Base-by-base conservation (phyloP, 2,888 invertebrate species). In the Lucinisca nassula region DNA sequence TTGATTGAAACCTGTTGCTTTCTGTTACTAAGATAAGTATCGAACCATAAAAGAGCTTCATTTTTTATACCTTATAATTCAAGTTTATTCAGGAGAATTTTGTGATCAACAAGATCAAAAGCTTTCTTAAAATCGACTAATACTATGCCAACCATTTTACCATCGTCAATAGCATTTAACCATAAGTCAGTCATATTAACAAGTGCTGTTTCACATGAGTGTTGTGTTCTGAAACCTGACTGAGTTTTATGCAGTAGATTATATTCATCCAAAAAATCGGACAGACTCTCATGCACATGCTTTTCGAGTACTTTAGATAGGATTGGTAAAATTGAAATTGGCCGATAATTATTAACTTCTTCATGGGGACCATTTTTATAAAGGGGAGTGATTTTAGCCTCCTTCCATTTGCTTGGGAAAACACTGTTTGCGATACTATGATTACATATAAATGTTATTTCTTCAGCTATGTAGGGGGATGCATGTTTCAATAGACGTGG, bases 401-500 rank as follows among this genome's bases (percentile, higher is more conserved):
- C n/a, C n/a, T n/a, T 55, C 55, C 55, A 55, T 55, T 55, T 55
- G n/a, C n/a, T 55, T 55, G 55, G 55, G n/a, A 55, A 55, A n/a
- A 21, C 55, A n/a, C 12, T 12, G n/a, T 55, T 55, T 12, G 12
- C 4, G 21, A 55, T 55, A 55, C 55, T 55, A 55, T 55, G 55
- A 55, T 55, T 55, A n/a, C 55, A 55, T 17, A 55, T 55, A 55
- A 55, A 55, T n/a, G n/a, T 55, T 8, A 55, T 55, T 17, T 55
- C 55, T 12, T 55, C 55, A 55, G n/a, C n/a, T 4, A 55, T 55
- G n/a, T 55, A 21, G 17, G 55, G 55, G 8, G 55, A 8, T 4
- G 55, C 55, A n/a, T 12, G 55, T n/a, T 55, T 14, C 17, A 55
- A 21, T 14, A 55, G n/a, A n/a, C 55, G 55, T 14, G 55, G n/a